Evolutionary conservation across 1,140 invertebrate genomes (phyloP).

Genomic region (Anadara kagoshimensis): DNA sequence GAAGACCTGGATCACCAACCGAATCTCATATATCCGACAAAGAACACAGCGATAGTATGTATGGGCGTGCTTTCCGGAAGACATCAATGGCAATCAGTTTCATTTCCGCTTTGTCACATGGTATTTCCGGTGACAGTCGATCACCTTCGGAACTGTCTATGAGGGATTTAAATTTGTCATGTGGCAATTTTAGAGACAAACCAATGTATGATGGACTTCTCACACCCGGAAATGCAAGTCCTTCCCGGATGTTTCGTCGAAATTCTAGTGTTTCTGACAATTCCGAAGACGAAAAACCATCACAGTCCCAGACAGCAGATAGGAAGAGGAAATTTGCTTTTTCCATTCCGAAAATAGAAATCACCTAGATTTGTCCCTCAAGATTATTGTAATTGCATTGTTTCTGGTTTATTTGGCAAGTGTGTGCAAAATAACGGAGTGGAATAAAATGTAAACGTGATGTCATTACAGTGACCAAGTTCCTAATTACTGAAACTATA

Average conservation of each 20-base stretch:
- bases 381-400: too few species aligned
- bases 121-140: conserved; percentile 15
- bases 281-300: conserved; percentile 5
- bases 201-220: background rate
- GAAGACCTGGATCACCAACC: conserved; percentile 45
- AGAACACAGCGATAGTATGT: conserved; percentile 58
- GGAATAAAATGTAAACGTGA: too few species aligned
- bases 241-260: background rate
- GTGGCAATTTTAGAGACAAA: conserved; percentile 27
- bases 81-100: conserved; percentile 54
- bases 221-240: conserved; percentile 1
- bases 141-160: conserved; percentile 36
- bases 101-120: conserved; percentile 40
- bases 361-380: background rate
- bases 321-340: conserved; percentile 27
- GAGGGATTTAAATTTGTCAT: conserved; percentile 33
- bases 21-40: conserved; percentile 50
- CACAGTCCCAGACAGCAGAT: background rate
- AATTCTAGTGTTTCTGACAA: background rate
- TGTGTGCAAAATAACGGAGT: too few species aligned
- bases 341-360: conserved; percentile 35
- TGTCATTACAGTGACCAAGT: too few species aligned
- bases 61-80: conserved; percentile 56
- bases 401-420: too few species aligned
- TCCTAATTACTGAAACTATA: too few species aligned